A percentile compares a stretch with the other conserved stretches of the same genome.
Evolutionary conservation across 2,113 vertebrate genomes (phyloP).

Genomic region (Lophura nycthemera): DNA sequence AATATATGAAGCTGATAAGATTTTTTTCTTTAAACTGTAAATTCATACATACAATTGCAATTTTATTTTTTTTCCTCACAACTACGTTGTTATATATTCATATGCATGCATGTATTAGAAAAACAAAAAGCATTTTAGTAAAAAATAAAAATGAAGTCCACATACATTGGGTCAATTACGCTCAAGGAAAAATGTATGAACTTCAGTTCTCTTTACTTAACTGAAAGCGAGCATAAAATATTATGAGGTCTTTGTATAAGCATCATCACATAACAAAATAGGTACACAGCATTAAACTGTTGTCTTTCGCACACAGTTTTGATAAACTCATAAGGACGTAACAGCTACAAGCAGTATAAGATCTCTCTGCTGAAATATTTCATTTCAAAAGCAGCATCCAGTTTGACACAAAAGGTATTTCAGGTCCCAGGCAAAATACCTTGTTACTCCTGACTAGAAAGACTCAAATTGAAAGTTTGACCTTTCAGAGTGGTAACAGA

Average conservation of each 20-base stretch:
- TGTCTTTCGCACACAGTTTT: neutral
- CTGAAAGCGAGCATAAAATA: neutral
- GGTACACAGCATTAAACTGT: neutral
- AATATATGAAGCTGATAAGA: neutral
- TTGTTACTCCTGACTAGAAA: neutral
- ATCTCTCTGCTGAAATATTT: neutral
- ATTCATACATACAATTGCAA: neutral
- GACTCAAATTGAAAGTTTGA: neutral
- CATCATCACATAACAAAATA: fast-evolving
- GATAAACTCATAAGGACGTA: neutral
- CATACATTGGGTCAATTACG: neutral
- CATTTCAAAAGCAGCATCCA: neutral
- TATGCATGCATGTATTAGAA: neutral
- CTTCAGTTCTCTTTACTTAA: neutral
- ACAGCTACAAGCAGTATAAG: neutral
- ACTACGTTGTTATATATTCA: neutral
- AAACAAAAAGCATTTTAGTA: neutral
- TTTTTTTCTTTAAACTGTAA: neutral
- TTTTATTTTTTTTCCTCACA: neutral
- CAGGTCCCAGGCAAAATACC: neutral
- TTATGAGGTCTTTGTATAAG: fast-evolving
- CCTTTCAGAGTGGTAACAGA: neutral
- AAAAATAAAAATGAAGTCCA: neutral
- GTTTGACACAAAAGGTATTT: neutral
- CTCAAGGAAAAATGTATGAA: neutral